A percentile compares a stretch with the other conserved stretches of the same genome.
phyloP scores from a whole-genome alignment of 2,113 vertebrate species.

The Lichenostomus cassidix region DNA sequence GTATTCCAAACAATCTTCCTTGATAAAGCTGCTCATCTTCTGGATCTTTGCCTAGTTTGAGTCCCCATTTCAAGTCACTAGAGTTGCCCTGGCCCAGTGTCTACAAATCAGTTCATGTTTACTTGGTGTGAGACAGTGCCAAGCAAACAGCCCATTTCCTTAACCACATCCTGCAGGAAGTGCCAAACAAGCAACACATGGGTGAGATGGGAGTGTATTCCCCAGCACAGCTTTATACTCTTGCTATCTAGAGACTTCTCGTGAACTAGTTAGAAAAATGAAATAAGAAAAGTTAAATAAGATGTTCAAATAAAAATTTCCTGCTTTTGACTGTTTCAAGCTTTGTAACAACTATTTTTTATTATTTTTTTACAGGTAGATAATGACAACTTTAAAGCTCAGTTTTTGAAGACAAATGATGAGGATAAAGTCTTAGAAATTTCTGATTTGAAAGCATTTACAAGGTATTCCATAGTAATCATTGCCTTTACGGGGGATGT shows the following conservation, averaged over 20 bases:
- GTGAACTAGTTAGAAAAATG: neutral
- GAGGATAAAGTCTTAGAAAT: conserved; percentile 81
- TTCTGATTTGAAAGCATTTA: conserved; percentile 87
- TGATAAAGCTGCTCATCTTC: neutral
- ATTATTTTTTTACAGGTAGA: conserved; percentile 75
- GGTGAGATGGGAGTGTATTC: neutral
- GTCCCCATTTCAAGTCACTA: neutral
- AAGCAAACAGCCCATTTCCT: neutral
- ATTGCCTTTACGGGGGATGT: conserved; percentile 86
- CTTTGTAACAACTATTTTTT: neutral
- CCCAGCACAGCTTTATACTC: neutral
- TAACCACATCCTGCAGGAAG: accelerated
- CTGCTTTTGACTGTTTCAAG: neutral
- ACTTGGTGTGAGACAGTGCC: neutral
- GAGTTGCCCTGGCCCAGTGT: neutral
- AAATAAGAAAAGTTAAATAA: neutral
- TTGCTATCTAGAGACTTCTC: neutral
- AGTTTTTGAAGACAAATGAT: conserved; percentile 76
- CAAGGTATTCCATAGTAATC: conserved; percentile 84
- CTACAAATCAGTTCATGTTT: neutral
- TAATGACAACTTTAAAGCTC: conserved; percentile 78
- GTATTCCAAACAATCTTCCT: neutral
- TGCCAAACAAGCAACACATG: neutral
- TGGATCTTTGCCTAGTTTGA: neutral
- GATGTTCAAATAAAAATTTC: neutral